Evolutionary conservation across 1,140 invertebrate genomes (phyloP).

Genomic region (Lasioglossum baleicum): DNA sequence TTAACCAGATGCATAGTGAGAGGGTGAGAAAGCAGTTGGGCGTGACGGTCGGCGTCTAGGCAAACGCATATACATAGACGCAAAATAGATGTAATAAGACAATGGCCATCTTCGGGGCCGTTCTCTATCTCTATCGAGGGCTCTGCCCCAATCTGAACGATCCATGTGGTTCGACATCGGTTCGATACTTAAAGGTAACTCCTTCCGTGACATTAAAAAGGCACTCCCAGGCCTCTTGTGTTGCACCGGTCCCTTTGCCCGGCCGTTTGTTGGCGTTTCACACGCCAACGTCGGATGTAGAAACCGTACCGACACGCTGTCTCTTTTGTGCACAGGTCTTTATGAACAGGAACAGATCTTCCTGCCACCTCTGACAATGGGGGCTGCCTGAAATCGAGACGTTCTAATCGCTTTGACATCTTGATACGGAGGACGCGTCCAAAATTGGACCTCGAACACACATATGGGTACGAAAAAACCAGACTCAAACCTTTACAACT

Average conservation of each 20-base stretch:
- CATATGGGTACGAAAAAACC: background rate
- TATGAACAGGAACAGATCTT: conserved; percentile 24
- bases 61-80: background rate
- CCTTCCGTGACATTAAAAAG: conserved; percentile 64
- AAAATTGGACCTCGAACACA: no score
- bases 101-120: conserved; percentile 42
- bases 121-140: conserved; percentile 35
- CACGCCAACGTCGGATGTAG: conserved; percentile 60
- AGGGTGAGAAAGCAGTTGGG: no score
- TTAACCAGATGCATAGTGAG: no score
- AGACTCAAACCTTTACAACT: no score
- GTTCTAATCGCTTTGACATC: no score
- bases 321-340: conserved; percentile 49
- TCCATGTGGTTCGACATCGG: conserved; percentile 59
- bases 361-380: conserved; percentile 3
- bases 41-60: no score
- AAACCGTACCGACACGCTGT: conserved; percentile 44
- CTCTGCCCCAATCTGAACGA: conserved; percentile 56
- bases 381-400: no score
- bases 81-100: conserved; percentile 18
- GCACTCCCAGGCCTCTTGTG: conserved; percentile 59
- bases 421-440: no score
- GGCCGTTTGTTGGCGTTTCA: conserved; percentile 43
- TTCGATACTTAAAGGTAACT: conserved; percentile 61
- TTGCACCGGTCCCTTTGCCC: conserved; percentile 58